These are phyloP conservation scores for Nycticorax nycticorax DNA, from an alignment of 2,113 vertebrate species.

Conservation along the genomic window DNA sequence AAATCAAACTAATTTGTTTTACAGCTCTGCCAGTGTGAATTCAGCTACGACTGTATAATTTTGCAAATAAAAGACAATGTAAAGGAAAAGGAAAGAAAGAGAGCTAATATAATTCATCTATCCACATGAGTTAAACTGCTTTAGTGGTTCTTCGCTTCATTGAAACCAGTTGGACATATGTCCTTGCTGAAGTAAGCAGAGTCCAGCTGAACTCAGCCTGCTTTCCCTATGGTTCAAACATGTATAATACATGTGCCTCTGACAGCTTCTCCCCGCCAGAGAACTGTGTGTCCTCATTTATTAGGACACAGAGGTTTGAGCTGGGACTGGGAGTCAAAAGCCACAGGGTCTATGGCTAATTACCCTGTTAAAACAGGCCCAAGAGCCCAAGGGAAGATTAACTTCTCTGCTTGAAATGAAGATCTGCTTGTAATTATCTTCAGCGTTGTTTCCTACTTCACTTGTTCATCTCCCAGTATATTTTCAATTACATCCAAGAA, in stretches of 20 bases:
- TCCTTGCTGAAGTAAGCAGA: neutral
- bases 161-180: fast-evolving
- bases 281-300: neutral
- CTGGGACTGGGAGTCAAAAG: constrained; percentile 26
- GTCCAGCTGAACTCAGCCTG: neutral
- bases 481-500: constrained; percentile 60
- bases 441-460: constrained; percentile 35
- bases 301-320: constrained; percentile 1
- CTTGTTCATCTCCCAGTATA: constrained; percentile 49
- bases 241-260: neutral
- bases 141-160: neutral
- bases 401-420: constrained; percentile 51
- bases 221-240: neutral
- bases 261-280: neutral
- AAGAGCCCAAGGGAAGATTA: constrained; percentile 55
- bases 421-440: constrained; percentile 60
- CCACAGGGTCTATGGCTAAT: constrained; percentile 34
- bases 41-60: neutral
- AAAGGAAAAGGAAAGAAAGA: neutral
- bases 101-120: neutral
- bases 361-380: constrained; percentile 33
- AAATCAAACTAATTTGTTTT: neutral
- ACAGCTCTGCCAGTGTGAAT: neutral
- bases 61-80: neutral
- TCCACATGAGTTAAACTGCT: neutral